phyloP scores from a whole-genome alignment of 2,113 vertebrate genomes.

The Saguinus midas region DNA sequence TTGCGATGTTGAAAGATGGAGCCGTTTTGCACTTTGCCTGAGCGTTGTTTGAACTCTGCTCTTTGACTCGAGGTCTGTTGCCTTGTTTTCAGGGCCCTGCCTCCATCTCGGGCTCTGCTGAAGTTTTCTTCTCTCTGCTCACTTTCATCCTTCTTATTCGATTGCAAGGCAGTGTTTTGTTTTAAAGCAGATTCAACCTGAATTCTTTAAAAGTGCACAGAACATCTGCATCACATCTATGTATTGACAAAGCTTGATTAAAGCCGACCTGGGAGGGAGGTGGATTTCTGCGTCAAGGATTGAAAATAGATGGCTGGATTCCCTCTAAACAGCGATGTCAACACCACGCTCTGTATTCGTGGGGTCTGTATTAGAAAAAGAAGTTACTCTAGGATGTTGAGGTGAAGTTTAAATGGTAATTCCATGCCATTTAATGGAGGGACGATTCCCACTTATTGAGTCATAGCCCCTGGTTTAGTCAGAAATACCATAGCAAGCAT shows the following conservation, averaged over 20 bases:
- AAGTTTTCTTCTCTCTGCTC: not conserved
- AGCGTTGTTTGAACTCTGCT: not conserved
- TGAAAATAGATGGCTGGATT: not conserved
- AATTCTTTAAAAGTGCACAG: not conserved
- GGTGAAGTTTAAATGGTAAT: not conserved
- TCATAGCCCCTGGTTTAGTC: not conserved
- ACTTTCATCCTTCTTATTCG: not conserved
- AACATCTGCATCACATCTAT: not conserved
- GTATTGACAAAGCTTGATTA: not conserved
- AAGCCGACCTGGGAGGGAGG: not conserved
- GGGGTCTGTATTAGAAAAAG: not conserved
- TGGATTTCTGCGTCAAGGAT: not conserved
- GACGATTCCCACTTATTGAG: fast-evolving
- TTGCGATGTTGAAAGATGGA: not conserved
- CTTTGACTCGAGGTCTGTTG: not conserved
- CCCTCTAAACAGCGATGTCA: not conserved
- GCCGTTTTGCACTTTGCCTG: not conserved
- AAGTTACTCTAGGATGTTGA: not conserved
- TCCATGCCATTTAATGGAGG: no score
- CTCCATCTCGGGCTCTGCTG: not conserved
- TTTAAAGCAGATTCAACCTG: constrained; percentile 15
- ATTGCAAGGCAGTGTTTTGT: not conserved
- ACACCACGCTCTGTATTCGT: not conserved
- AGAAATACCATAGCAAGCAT: not conserved
- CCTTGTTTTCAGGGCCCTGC: not conserved